Base-by-base conservation (phyloP, 2,113 vertebrate species). In the Dipodomys stephensi region DNA sequence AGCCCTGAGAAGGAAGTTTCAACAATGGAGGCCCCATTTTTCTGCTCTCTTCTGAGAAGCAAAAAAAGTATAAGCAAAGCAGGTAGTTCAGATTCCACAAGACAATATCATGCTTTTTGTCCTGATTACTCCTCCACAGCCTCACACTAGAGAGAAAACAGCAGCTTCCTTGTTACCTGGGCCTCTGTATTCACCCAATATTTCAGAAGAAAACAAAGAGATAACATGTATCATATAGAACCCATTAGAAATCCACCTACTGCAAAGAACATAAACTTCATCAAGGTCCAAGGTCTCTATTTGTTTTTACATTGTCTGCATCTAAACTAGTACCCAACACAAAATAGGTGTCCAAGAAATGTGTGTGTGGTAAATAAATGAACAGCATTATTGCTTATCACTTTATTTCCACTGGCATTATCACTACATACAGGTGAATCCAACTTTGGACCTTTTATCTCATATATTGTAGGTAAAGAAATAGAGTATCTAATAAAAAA, bases 401-500 rank as follows among this genome's bases (percentile, higher is more conserved):
- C 62, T 3, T 39, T 30, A 73, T 53, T 28, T 35, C 60, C 57
- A 35, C 46, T 53, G 57, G 44, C 20, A 49, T 88, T 27, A 32
- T 9, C 35, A 74, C 77, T 77, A n/a, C 13, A 79, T 20, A 35
- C 30, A 79, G 15, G 35, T n/a, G 32, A n/a, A 71, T 68, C 7
- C 57, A 64, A 76, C 73, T 67, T 78, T 79, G 18, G 39, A 82
- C 23, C 6, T 83, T 76, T 88, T 30, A 83, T 72, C 16, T 46
- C 35, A 6, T 46, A 83, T 23, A n/a, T 25, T 22, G 4, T 46
- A 84, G 74, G 30, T 88, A 57, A 93, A 88, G 32, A 94, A 92
- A 80, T 27, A 67, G 2, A 5, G 20, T n/a, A 73, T 84, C 76
- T 64, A 92, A 80, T 71, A 89, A 93, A 95, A 95, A 92, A 15